phyloP scores from a whole-genome alignment of 2,113 vertebrate species.

The Oncorhynchus nerka region DNA sequence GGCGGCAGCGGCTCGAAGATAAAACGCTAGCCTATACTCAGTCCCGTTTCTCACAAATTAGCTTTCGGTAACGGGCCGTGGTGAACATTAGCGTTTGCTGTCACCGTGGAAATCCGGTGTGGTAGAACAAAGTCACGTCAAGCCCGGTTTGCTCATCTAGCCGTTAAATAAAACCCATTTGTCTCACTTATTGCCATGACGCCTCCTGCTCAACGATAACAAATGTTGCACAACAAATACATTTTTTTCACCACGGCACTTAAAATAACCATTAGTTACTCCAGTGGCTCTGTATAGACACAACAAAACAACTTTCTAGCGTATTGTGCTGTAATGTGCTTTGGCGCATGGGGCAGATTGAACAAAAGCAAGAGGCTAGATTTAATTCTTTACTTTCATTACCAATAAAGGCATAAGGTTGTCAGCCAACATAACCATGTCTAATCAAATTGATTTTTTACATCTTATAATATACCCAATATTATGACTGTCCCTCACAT shows the following conservation, averaged over 20 bases:
- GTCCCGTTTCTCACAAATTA: conserved; percentile 39
- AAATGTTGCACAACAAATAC: neutral
- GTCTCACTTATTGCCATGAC: conserved; percentile 30
- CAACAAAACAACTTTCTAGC: too few relatives aligned
- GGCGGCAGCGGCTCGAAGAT: neutral
- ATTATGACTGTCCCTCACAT: too few relatives aligned
- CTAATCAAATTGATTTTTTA: too few relatives aligned
- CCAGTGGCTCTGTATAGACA: neutral
- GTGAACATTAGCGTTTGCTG: conserved; percentile 29
- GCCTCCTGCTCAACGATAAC: neutral
- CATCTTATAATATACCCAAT: too few relatives aligned
- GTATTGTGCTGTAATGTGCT: too few relatives aligned
- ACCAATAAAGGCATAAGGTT: too few relatives aligned
- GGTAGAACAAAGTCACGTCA: conserved; percentile 19
- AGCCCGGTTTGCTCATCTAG: neutral
- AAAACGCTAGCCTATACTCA: neutral
- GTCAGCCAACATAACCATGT: too few relatives aligned
- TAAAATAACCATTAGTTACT: neutral
- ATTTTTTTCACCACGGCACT: neutral
- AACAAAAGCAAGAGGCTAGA: too few relatives aligned
- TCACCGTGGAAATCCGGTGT: conserved; percentile 20
- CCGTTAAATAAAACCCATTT: conserved; percentile 34
- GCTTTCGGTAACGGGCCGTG: conserved; percentile 20
- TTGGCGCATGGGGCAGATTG: too few relatives aligned
- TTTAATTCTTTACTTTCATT: too few relatives aligned